Base-by-base conservation (phyloP, 2,797 vertebrate genomes). In the Tapera naevia region DNA sequence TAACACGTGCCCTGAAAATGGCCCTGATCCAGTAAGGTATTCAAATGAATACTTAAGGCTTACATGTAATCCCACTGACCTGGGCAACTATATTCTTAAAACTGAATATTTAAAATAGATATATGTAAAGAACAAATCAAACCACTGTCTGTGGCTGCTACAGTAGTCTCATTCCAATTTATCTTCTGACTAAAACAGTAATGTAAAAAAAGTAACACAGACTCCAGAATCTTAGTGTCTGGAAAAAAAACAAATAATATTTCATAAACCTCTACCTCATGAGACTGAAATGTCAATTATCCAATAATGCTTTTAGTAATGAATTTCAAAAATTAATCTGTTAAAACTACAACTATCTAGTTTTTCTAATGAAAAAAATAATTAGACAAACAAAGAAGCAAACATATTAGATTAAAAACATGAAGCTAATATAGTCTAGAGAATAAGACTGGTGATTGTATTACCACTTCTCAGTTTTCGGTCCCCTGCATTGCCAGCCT, bases 341-440 rank as follows among this genome's bases (percentile, higher is more conserved):
- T 80, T 93, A 93, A 97, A 90, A 88, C 65, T 76, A 46, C 25
- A 61, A 51, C 35, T 72, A 80, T 48, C 43, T 69, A 81, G 7
- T 62, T 79, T 73, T 92, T 82, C 73, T 88, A 89, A 85, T 73
- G 21, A 89, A 94, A 90, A 48, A 89, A 60, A 33, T 85, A 89
- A 94, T 92, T 81, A 85, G 67, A 91, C 46, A 86, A 92, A 80
- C 24, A 78, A 93, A 88, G 54, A 92, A 73, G 18, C 37, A 90
- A 93, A 85, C 13, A 35, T 28, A 64, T 91, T 82, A 92, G n/a
- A 84, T 88, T 43, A 72, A 92, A 94, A 83, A 85, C 11, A 83
- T 11, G 11, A 94, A 89, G 61, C 16, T 83, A 86, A 91, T 73
- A 57, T 3, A 84, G 54, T 67, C 41, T 88, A 89, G 56, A 93